Conservation (phyloP, 2,113 vertebrate genomes). For the Nicator chloris region DNA sequence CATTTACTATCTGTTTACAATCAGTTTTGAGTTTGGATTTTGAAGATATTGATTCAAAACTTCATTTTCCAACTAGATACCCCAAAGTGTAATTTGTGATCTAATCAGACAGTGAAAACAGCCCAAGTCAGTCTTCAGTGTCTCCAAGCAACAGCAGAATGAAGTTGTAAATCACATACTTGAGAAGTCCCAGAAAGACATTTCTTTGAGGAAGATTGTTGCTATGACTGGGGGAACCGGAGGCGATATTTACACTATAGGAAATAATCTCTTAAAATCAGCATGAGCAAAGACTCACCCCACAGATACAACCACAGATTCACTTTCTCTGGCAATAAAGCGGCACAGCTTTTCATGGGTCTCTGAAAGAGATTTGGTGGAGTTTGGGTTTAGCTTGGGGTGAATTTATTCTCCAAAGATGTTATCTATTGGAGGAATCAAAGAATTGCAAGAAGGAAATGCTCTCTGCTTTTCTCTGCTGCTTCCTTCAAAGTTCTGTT, state of each 20-base stretch:
- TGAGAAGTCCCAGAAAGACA: background rate
- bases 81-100: background rate
- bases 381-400: background rate
- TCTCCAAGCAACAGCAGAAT: background rate
- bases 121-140: background rate
- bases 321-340: slow-evolving; percentile 73
- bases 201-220: background rate
- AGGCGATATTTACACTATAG: background rate
- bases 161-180: background rate
- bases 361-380: slow-evolving; percentile 67
- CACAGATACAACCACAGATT: slow-evolving; percentile 81
- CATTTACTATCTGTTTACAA: background rate
- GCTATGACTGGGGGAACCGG: background rate
- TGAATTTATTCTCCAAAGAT: background rate
- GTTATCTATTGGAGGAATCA: background rate
- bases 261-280: background rate
- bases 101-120: background rate
- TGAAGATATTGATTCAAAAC: background rate
- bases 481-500: background rate
- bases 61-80: background rate
- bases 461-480: background rate
- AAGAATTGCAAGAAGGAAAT: background rate
- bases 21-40: background rate
- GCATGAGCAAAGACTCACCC: slow-evolving; percentile 66
- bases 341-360: slow-evolving; percentile 74